phyloP scores from a whole-genome alignment of 1,140 invertebrate species.

The Euborellia annulipes region DNA sequence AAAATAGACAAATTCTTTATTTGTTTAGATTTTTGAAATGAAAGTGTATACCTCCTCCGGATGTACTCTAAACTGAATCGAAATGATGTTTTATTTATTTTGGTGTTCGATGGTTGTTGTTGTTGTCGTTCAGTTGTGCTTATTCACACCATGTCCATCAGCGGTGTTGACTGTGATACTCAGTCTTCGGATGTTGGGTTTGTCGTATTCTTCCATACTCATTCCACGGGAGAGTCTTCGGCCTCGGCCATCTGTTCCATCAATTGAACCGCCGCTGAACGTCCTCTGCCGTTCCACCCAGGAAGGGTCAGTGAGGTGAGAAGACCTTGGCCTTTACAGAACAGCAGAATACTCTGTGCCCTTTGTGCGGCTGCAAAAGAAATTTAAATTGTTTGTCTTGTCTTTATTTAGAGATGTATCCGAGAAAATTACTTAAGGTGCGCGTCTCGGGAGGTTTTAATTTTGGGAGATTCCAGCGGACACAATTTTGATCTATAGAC shows the following conservation, averaged over 20 bases:
- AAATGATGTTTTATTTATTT: too few species aligned
- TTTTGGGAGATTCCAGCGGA: too few species aligned
- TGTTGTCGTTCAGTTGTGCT: slow-evolving; percentile 6
- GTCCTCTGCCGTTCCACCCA: slow-evolving; percentile 45
- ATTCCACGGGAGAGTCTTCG: slow-evolving; percentile 42
- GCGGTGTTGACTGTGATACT: slow-evolving; percentile 35
- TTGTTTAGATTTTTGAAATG: too few species aligned
- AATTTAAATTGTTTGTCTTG: neutral
- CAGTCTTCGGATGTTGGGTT: slow-evolving; percentile 54
- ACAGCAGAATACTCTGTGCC: slow-evolving; percentile 61
- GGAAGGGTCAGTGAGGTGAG: slow-evolving; percentile 55
- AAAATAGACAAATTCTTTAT: too few species aligned
- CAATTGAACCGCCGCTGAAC: slow-evolving; percentile 34
- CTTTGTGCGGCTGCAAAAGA: slow-evolving; percentile 51
- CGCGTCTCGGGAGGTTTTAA: too few species aligned
- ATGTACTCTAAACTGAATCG: too few species aligned
- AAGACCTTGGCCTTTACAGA: slow-evolving; percentile 64
- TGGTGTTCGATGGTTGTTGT: too few species aligned
- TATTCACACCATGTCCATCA: slow-evolving; percentile 3
- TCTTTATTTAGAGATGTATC: too few species aligned
- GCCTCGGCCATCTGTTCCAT: slow-evolving; percentile 26
- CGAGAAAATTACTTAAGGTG: too few species aligned
- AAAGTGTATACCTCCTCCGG: too few species aligned
- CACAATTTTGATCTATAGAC: too few species aligned
- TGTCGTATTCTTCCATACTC: slow-evolving; percentile 72